Conservation (phyloP, 2,797 vertebrate genomes). For the Semotilus atromaculatus region DNA sequence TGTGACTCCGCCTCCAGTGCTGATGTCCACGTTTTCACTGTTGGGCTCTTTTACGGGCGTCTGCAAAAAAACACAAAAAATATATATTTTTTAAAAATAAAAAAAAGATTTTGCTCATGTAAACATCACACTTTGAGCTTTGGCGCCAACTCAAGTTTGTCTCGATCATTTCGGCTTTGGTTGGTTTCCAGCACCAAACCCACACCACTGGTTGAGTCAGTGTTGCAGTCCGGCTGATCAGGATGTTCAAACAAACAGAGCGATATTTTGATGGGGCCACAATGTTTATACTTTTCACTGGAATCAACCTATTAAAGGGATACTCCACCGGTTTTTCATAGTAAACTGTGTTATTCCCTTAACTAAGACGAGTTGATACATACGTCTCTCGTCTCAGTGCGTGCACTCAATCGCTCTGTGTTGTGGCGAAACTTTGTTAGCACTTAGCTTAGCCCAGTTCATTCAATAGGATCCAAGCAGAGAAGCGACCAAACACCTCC, state of each 20-base stretch:
- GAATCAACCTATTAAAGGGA: too few relatives aligned
- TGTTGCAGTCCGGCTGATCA: background rate
- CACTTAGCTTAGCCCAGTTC: too few relatives aligned
- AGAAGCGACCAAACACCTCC: too few relatives aligned
- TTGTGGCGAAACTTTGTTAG: too few relatives aligned
- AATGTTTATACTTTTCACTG: background rate
- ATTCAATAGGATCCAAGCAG: too few relatives aligned
- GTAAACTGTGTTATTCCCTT: too few relatives aligned
- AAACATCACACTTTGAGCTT: background rate
- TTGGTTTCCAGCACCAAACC: background rate
- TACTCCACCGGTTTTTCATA: too few relatives aligned
- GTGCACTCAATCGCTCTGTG: too few relatives aligned
- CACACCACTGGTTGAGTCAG: background rate
- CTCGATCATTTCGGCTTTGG: background rate
- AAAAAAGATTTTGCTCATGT: background rate
- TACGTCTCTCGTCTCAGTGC: too few relatives aligned
- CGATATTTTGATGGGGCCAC: background rate
- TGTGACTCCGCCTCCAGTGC: constrained; percentile 91
- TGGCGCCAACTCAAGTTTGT: background rate
- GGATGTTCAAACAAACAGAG: background rate
- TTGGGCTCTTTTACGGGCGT: constrained; percentile 99
- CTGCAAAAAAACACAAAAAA: constrained; percentile 72
- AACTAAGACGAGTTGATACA: too few relatives aligned
- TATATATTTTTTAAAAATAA: background rate
- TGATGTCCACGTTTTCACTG: constrained; percentile 99